Evolutionary conservation across 2,797 vertebrate species (phyloP), one percentile per base, ranked within the genome.

Genomic region (Anguilla obscura): DNA sequence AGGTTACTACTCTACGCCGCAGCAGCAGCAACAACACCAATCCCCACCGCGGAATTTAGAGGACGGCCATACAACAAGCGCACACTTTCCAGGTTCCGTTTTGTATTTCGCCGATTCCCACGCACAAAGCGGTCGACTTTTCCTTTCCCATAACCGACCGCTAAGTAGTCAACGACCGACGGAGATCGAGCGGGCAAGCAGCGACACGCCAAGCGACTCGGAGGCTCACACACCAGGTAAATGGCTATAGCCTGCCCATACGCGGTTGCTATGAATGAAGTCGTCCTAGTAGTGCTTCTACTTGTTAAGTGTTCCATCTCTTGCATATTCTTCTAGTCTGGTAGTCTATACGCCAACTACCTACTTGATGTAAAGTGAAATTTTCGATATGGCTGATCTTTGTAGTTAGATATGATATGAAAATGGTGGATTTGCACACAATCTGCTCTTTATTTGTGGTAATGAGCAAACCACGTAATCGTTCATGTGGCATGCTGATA

Each of bases 201-300:
- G 94, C 71, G 94, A 95, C 18, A 88, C 89, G 0, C 93, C 94
- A 0, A 95, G 94, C 7, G 95, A 96, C 88, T 93, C 95, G 0
- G 96, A 95, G 84, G 85, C 93, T 0, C 93, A 94, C 88, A 93
- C 93, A 0, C 95, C 96, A 82, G 94, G 96, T 95, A 89, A 66
- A 86, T 48, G n/a, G 40, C 3, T 6, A 1, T 40, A 45, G 27
- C 60, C 58, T 84, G 27, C 85, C 63, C 63, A n/a, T 69, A 45
- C 40, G 40, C 3, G 40, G 40, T 45, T 3, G 40, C 40, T 45
- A 45, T 45, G 40, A 45, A 45, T 45, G 40, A 45, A 45, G 40
- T 45, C 40, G 40, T 45, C 40, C 40, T 45, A 45, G 40, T 45
- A 45, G 40, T 8, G 63, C 7, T 69, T 69, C 9, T 27, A 69